Evolutionary conservation across 2,888 invertebrate genomes (phyloP).

Genomic region (Leucozona laternaria): DNA sequence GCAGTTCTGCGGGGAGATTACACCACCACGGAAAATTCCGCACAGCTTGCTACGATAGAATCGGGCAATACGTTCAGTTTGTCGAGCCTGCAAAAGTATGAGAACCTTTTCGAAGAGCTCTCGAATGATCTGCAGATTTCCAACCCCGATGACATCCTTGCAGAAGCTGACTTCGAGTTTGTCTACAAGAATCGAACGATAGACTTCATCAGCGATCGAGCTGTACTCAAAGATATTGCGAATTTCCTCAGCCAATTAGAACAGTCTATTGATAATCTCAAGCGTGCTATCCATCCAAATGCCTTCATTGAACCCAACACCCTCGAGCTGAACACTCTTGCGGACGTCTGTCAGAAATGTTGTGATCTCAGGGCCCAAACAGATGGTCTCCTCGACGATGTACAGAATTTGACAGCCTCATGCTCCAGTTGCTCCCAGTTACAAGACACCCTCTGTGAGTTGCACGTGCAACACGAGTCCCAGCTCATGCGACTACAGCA

Average conservation of each 20-base stretch:
- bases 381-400: constrained; percentile 83
- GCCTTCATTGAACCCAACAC: constrained; percentile 77
- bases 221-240: constrained; percentile 79
- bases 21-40: constrained; percentile 46
- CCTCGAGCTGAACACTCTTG: constrained; percentile 83
- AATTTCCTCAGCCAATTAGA: constrained; percentile 80
- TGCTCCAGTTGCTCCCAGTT: constrained; percentile 84
- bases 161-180: constrained; percentile 82
- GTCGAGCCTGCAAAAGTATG: constrained; percentile 80
- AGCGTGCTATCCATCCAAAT: constrained; percentile 77
- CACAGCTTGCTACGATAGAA: constrained; percentile 22
- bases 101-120: constrained; percentile 81
- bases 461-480: constrained; percentile 82
- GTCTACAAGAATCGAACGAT: constrained; percentile 80
- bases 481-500: constrained; percentile 83
- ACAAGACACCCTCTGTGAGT: constrained; percentile 83
- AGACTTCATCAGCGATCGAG: constrained; percentile 80
- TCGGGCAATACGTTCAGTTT: constrained; percentile 77
- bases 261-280: constrained; percentile 79
- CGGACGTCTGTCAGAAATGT: constrained; percentile 86
- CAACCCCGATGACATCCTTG: constrained; percentile 80
- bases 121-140: constrained; percentile 80
- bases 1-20: constrained; percentile 87
- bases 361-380: constrained; percentile 85
- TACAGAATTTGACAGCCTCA: constrained; percentile 80